Evolutionary conservation across 2,888 invertebrate species (phyloP), one percentile per base, ranked within the genome.

Genomic region (Nycteola revayana): DNA sequence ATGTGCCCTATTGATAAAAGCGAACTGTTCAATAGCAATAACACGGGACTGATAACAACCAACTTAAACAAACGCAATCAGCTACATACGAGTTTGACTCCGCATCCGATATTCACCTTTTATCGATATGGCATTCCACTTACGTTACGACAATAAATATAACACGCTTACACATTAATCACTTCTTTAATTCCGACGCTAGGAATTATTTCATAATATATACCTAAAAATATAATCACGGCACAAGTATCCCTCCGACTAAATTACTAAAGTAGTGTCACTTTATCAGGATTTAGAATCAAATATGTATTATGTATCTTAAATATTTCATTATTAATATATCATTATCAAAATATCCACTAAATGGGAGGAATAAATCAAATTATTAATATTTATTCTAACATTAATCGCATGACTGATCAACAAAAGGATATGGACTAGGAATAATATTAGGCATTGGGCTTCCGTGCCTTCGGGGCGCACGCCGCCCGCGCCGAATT

Each of bases 291-390:
- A 88, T 88, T 88, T 88, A 88, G 87, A 88, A 88, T 88, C 88
- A 87, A 88, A 87, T 88, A 88, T 88, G 88, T 88, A 88, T 88
- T 86, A 88, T 88, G 88, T 86, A 86, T 87, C 88, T 88, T 88
- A 88, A 88, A 87, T 88, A 87, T 87, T 88, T 88, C 86, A 85
- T 84, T 88, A 88, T 85, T 88, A 85, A 88, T 88, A 88, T 88
- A 88, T 88, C 88, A 88, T 88, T 88, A 88, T 88, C 88, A 88
- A 88, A 88, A 88, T 88, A 88, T 88, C 88, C 88, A 87, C 88
- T 88, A 88, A 88, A 88, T 85, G 88, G 88, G 87, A 88, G 88
- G 88, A 88, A 88, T 88, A 88, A 88, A 88, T 87, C 88, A 88
- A 88, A 88, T 88, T 85, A 87, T 81, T 82, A 83, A 78, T 87